These are phyloP conservation scores for Thinocorus orbignyianus DNA, from an alignment of 2,113 vertebrate species.

Conservation along the genomic window DNA sequence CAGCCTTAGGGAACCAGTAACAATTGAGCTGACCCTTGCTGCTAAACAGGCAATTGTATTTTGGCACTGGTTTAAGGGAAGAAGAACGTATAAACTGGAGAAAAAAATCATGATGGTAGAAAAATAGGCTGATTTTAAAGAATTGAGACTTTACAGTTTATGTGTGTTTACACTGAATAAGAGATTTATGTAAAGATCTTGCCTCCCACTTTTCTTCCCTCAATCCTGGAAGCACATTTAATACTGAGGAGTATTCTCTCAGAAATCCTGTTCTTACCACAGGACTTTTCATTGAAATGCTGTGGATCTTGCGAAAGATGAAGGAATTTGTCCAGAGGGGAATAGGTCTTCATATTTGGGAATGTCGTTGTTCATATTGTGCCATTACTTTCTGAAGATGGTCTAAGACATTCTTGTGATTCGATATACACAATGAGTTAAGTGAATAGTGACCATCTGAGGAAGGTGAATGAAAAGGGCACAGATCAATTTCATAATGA, in stretches of 20 bases:
- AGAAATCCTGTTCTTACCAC: neutral
- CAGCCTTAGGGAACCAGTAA: neutral
- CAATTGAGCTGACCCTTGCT: neutral
- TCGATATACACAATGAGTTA: neutral
- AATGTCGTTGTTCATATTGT: neutral
- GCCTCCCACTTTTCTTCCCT: no score
- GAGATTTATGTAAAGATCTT: neutral
- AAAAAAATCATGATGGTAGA: neutral
- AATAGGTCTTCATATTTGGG: neutral
- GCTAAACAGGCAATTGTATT: neutral
- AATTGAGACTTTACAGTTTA: neutral
- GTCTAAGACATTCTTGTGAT: neutral
- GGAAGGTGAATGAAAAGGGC: slow-evolving; percentile 55
- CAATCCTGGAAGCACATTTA: neutral
- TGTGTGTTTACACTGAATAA: neutral
- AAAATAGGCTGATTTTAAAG: neutral
- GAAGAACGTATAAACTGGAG: neutral
- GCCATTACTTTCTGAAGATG: neutral
- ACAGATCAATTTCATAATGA: slow-evolving; percentile 64
- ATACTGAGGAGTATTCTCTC: neutral
- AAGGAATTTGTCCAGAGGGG: neutral
- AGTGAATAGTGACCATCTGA: slow-evolving; percentile 7
- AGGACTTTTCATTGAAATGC: neutral
- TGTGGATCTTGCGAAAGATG: neutral
- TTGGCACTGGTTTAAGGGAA: neutral